Percentiles rank a stretch among this genome's conserved stretches.
Evolutionary conservation across 2,113 vertebrate species (phyloP).

Genomic region (Albula goreensis): DNA sequence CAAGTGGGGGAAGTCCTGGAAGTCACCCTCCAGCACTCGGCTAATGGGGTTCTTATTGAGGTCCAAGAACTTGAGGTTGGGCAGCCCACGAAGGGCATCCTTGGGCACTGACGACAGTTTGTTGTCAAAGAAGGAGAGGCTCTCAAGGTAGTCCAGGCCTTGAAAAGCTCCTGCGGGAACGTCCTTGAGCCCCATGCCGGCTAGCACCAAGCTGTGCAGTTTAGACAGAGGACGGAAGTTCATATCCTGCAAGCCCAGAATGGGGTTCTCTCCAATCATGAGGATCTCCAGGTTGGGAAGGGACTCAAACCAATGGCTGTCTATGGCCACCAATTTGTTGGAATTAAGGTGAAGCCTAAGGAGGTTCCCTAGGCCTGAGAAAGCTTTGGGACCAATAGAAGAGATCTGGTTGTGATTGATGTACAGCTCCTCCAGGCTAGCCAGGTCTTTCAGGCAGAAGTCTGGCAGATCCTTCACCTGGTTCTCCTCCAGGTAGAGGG

Average conservation of each 20-base stretch:
- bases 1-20: slow-evolving; percentile 72
- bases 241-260: slow-evolving; percentile 70
- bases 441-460: slow-evolving; percentile 69
- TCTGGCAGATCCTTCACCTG: slow-evolving; percentile 72
- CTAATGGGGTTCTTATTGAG: slow-evolving; percentile 77
- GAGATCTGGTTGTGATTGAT: slow-evolving; percentile 80
- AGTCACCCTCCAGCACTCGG: slow-evolving; percentile 68
- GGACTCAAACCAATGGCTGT: slow-evolving; percentile 77
- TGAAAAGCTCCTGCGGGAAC: slow-evolving; percentile 69
- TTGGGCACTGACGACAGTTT: slow-evolving; percentile 68
- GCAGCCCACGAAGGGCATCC: slow-evolving; percentile 66
- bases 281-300: slow-evolving; percentile 79
- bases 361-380: slow-evolving; percentile 68
- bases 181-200: slow-evolving; percentile 72
- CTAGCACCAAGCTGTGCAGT: slow-evolving; percentile 77
- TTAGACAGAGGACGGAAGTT: slow-evolving; percentile 73
- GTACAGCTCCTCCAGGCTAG: slow-evolving; percentile 77
- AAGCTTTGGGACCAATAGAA: slow-evolving; percentile 72
- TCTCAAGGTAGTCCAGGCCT: slow-evolving; percentile 77
- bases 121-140: slow-evolving; percentile 78
- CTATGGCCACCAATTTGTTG: slow-evolving; percentile 71
- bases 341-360: slow-evolving; percentile 77
- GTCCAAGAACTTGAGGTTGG: slow-evolving; percentile 78
- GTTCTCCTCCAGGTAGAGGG: slow-evolving; percentile 81
- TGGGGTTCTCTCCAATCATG: slow-evolving; percentile 81